Evolutionary conservation across 2,113 vertebrate genomes (phyloP).

Genomic region (Gavialis gangeticus): DNA sequence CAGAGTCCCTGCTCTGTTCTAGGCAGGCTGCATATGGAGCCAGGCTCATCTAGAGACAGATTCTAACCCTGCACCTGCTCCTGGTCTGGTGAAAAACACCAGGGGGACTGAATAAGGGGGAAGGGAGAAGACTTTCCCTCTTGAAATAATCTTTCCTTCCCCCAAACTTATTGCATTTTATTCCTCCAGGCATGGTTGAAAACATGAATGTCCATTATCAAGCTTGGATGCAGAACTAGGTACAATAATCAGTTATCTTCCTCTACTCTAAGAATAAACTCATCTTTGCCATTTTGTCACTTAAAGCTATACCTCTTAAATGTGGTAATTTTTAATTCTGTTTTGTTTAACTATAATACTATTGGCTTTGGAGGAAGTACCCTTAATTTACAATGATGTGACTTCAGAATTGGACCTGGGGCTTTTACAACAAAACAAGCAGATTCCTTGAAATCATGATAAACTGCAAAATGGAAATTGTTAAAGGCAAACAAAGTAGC

Average conservation of each 20-base stretch:
- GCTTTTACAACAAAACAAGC: neutral
- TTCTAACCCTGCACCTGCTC: no score
- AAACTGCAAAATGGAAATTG: neutral
- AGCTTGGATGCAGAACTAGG: neutral
- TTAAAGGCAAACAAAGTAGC: neutral
- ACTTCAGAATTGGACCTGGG: neutral
- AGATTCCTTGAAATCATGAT: neutral
- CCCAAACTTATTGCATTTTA: no score
- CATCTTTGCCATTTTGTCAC: no score
- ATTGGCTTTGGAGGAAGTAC: neutral
- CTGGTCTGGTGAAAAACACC: no score
- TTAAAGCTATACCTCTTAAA: neutral
- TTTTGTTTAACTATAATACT: accelerated
- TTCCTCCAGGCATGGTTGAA: neutral
- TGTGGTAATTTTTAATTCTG: accelerated
- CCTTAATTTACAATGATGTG: neutral
- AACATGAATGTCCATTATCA: neutral
- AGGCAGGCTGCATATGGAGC: no score
- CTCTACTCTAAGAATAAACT: neutral
- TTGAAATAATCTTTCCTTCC: no score
- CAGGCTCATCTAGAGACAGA: no score
- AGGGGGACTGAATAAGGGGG: no score
- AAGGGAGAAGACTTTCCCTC: no score
- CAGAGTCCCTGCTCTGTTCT: no score
- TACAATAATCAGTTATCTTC: neutral